Conservation (phyloP, 2,888 invertebrate genomes). For the Cenopis cana region DNA sequence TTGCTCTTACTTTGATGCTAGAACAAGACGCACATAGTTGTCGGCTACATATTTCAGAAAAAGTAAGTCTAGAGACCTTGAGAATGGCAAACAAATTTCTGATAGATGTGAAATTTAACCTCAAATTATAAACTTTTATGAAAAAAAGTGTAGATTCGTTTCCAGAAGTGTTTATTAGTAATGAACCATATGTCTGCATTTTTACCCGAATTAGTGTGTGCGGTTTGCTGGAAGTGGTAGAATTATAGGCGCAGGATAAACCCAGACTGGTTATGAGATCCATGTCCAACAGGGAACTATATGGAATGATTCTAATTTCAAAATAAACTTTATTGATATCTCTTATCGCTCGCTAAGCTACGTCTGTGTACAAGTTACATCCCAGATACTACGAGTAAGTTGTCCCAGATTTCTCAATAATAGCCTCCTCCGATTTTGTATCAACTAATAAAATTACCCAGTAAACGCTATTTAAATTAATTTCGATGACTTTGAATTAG, state of each 20-base stretch:
- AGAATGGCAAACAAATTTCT: too few relatives aligned
- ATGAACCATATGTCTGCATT: too few relatives aligned
- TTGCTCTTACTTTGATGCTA: too few relatives aligned
- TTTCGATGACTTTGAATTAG: constrained; percentile 2
- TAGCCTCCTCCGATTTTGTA: too few relatives aligned
- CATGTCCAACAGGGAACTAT: background rate
- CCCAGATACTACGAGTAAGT: background rate
- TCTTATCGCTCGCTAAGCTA: background rate
- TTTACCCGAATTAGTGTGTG: background rate
- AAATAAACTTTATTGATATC: background rate
- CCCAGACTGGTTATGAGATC: background rate
- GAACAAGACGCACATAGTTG: too few relatives aligned
- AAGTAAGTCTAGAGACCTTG: too few relatives aligned
- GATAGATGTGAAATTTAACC: too few relatives aligned
- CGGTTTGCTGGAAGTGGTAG: background rate
- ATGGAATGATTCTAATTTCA: too few relatives aligned
- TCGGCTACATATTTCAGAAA: too few relatives aligned
- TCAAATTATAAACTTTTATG: too few relatives aligned
- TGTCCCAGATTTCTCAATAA: background rate
- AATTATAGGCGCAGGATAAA: background rate
- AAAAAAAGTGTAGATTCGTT: too few relatives aligned
- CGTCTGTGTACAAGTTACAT: background rate
- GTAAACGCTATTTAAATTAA: background rate
- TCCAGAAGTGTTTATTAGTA: too few relatives aligned
- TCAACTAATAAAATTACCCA: background rate